Evolutionary conservation across 2,113 vertebrate genomes (phyloP), one percentile per base, ranked within the genome.

Genomic region (Centropus bengalensis): DNA sequence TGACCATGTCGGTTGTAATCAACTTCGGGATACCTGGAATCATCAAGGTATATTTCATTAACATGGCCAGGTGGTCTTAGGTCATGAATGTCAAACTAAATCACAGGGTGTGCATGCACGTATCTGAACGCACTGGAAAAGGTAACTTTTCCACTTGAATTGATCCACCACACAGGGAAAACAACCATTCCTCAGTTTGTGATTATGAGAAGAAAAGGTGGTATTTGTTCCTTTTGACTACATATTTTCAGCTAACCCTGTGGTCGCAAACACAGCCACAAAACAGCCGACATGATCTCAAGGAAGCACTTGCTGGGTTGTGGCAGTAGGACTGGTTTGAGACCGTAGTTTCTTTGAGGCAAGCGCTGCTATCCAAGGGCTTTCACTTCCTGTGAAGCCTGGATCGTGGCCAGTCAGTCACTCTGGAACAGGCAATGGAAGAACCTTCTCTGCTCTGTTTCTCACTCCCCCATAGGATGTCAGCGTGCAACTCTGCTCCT

Each of bases 1-100:
- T 99, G 68, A 99, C 97, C 99, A 99, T 99, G 71, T 99, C 99
- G 75, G 97, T 94, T 6, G 99, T 99, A 94, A 99, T 99, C 96
- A 99, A 70, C 56, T 98, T 97, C 6, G 99, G 99, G 93, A 99
- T 97, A 88, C 99, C 99, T 99, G 79, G 21, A 98, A 97, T 80
- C 36, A 90, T 75, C 54, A 92, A 94, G 71, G 75, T 10, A 80
- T 5, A 71, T 68, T 82, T 52, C 17, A 75, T 91, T 86, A 89
- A 67, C 8, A 26, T 2, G n/a, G 63, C 60, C 74, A 45, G 27
- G 71, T 3, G 74, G 17, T 51, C 59, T 58, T 22, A 64, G 19
- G 36, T 40, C 30, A 70, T 24, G 21, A 5, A 19, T 56, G 86
- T 38, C 66, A 56, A 69, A 40, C 22, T 24, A 22, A 7, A 55